A percentile compares a stretch with the other conserved stretches of the same genome.
Conservation (phyloP, 1,140 invertebrate species). For the Brachionus rotundiformis region DNA sequence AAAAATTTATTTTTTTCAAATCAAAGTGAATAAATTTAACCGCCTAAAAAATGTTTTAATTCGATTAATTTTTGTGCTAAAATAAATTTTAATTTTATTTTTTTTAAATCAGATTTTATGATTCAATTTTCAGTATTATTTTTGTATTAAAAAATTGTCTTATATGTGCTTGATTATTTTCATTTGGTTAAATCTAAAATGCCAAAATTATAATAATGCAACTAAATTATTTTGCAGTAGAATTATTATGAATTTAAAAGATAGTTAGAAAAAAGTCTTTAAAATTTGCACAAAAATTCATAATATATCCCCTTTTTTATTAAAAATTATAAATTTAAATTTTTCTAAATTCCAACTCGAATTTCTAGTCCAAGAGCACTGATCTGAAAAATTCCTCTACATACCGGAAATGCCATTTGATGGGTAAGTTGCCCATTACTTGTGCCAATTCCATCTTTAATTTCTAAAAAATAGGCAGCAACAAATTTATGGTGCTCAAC, state of each 20-base stretch:
- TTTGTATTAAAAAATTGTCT: neutral
- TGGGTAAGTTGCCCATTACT: slow-evolving; percentile 6
- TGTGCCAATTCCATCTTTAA: neutral
- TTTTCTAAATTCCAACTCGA: neutral
- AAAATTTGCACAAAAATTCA: slow-evolving; percentile 3
- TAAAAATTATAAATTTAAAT: slow-evolving; percentile 15
- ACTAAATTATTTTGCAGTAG: neutral
- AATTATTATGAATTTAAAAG: neutral
- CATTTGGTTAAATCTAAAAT: neutral
- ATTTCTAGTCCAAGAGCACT: neutral
- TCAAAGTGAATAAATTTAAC: neutral
- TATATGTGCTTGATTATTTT: neutral
- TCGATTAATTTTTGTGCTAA: neutral
- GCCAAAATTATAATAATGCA: neutral
- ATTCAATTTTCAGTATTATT: neutral
- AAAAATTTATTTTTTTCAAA: neutral
- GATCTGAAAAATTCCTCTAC: neutral
- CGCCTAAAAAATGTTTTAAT: neutral
- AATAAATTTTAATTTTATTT: neutral
- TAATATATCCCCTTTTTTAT: neutral
- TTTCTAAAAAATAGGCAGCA: slow-evolving; percentile 5
- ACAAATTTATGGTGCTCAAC: slow-evolving; percentile 33
- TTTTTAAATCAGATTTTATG: neutral
- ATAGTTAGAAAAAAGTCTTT: neutral
- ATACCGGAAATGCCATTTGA: slow-evolving; percentile 2